Evolutionary conservation across 2,797 vertebrate species (phyloP).

Genomic region (Channallabes apus): DNA sequence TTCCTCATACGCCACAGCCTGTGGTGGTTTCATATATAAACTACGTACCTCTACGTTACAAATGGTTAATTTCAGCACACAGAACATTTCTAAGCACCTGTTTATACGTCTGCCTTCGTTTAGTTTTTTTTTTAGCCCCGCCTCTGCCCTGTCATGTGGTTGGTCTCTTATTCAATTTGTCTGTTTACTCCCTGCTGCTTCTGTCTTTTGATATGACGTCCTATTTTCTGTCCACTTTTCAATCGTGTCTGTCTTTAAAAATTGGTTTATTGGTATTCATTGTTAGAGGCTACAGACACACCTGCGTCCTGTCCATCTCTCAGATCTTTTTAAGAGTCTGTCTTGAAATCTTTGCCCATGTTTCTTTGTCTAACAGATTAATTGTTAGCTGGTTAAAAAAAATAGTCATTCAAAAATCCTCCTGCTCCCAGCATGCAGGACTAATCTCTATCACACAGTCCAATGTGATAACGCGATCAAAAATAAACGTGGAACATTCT

Average conservation of each 20-base stretch:
- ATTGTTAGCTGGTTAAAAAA: not conserved
- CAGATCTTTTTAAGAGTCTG: not conserved
- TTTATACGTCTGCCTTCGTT: not conserved
- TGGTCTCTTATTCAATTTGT: not conserved
- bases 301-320: not conserved
- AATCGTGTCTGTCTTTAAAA: not conserved
- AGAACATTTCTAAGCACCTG: not conserved
- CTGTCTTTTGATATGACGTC: not conserved
- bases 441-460: constrained; percentile 61
- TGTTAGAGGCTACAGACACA: not conserved
- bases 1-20: not conserved
- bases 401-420: constrained; percentile 9
- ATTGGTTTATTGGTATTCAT: not conserved
- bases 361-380: constrained; percentile 44
- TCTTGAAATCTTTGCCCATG: not conserved
- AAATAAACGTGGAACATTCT: constrained; percentile 59
- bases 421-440: constrained; percentile 48
- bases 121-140: not conserved
- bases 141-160: not conserved
- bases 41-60: not conserved
- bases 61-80: not conserved
- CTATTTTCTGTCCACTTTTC: not conserved
- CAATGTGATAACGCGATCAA: constrained; percentile 57
- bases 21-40: not conserved
- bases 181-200: not conserved